A percentile compares a stretch with the other conserved stretches of the same genome.
Evolutionary conservation across 2,113 vertebrate genomes (phyloP).

Genomic region (Misgurnus anguillicaudatus): DNA sequence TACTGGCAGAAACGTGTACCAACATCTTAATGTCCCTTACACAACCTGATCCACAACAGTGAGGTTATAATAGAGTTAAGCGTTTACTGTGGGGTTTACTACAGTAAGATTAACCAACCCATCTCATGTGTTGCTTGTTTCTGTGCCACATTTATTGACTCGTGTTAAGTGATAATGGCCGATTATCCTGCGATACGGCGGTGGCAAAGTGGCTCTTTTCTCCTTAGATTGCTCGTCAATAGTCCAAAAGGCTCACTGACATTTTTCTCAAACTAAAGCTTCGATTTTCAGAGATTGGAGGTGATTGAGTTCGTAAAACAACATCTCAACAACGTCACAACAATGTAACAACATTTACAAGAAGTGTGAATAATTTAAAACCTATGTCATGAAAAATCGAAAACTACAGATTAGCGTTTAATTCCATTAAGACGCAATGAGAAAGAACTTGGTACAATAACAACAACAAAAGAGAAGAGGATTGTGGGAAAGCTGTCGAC

Average conservation of each 20-base stretch:
- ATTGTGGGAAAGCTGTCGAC: constrained; percentile 3
- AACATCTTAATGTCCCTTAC: not conserved
- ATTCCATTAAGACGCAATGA: not conserved
- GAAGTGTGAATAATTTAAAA: not conserved
- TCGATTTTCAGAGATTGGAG: constrained; percentile 1
- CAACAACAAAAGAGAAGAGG: not conserved
- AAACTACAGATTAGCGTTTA: not conserved
- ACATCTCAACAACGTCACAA: too few relatives aligned
- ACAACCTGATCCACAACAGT: too few relatives aligned
- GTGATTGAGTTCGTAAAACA: constrained; percentile 19
- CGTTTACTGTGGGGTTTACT: too few relatives aligned
- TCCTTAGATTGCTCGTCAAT: constrained; percentile 31
- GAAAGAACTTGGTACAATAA: not conserved
- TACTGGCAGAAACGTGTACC: not conserved
- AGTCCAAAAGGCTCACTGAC: constrained; percentile 17
- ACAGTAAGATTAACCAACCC: too few relatives aligned
- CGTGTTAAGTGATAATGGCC: constrained; percentile 19
- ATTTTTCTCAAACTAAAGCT: constrained; percentile 26
- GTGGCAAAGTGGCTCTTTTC: not conserved
- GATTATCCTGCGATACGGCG: not conserved
- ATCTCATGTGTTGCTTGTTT: constrained; percentile 21
- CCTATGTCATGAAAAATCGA: not conserved
- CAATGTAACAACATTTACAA: too few relatives aligned
- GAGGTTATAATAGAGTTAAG: too few relatives aligned
- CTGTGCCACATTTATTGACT: not conserved